Evolutionary conservation across 2,888 invertebrate species (phyloP), one percentile per base, ranked within the genome.

Genomic region (Chromoteleia sp.): DNA sequence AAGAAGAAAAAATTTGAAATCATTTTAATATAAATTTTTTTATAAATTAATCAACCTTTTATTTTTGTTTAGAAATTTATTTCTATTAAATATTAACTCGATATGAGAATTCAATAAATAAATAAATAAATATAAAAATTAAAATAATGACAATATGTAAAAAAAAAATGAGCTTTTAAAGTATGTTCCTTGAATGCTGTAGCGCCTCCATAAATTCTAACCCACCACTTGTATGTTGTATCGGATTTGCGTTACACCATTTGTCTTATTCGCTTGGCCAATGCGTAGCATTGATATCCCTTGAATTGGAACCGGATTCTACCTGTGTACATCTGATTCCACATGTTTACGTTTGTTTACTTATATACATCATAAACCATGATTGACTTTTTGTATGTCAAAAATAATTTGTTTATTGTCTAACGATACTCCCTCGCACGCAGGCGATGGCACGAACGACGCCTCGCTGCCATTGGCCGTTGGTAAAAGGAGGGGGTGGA

Each of bases 401-500:
- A 56, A 68, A 41, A 52, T 36, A 54, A 68, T 70, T 70, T 58
- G 17, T 43, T 74, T 78, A 54, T 78, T 71, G 61, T 82, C 61
- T 48, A 74, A 79, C 58, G 67, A 68, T 29, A 68, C 48, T 76
- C 75, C 75, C 67, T 68, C 75, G 61, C 52, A 52, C 41, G 52
- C 76, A 68, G 68, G 59, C 65, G 65, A 76, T 68, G 68, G 76
- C 52, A 36, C 70, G 50, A 67, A 48, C 68, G 56, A 87, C 88
- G 89, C 89, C 89, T 89, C 89, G 89, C 89, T 90, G 90, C 88
- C 90, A 90, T 91, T 91, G 91, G 91, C 90, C 90, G 88, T 87
- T 89, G 88, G 89, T 89, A 88, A 91, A 90, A 90, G 89, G 90
- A 90, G 91, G 91, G 91, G 91, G 89, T 91, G 90, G 91, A 91